Conservation (phyloP, 2,888 invertebrate species). For the Hyles lineata region DNA sequence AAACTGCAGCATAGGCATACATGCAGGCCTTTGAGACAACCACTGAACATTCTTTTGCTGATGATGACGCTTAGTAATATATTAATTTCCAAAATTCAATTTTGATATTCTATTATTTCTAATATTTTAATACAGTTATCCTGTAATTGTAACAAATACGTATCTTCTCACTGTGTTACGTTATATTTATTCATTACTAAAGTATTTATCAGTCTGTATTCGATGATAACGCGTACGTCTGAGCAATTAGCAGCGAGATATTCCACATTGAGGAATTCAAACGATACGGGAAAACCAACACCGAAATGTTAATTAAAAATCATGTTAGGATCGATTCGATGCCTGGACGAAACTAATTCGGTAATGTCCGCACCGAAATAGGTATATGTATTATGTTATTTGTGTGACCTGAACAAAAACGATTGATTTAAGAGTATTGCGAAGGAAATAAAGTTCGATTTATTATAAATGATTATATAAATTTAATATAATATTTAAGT, state of each 20-base stretch:
- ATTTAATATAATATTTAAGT: neutral
- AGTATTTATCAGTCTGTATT: neutral
- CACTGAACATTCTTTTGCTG: no score
- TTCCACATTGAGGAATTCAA: neutral
- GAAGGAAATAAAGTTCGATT: neutral
- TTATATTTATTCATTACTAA: neutral
- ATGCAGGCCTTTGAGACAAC: no score
- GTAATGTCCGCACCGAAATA: neutral
- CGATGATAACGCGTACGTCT: neutral
- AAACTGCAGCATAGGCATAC: no score
- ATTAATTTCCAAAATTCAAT: no score
- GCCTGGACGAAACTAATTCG: neutral
- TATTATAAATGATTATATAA: neutral
- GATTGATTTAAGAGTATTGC: neutral
- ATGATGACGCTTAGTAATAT: no score
- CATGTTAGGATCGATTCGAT: neutral
- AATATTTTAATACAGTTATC: no score
- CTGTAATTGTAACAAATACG: neutral
- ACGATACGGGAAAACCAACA: conserved; percentile 8
- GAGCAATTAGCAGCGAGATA: conserved; percentile 1
- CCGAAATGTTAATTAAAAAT: neutral
- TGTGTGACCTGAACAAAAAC: neutral
- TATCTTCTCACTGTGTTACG: neutral
- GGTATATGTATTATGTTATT: neutral
- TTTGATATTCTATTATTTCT: no score